phyloP scores from a whole-genome alignment of 2,888 invertebrate genomes.

The Drosophila infuscata region DNA sequence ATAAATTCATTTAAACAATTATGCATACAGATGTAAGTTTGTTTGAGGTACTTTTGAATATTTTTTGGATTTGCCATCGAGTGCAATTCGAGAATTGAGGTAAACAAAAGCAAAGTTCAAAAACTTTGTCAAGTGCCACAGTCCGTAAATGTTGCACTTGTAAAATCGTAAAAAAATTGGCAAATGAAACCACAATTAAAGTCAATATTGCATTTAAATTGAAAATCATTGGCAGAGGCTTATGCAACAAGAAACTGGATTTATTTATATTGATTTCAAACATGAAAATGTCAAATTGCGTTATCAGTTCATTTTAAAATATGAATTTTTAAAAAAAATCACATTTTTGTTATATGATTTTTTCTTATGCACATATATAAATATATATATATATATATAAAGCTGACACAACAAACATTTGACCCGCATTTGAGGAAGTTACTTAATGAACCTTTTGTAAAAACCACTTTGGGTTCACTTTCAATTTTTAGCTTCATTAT shows the following conservation, averaged over 20 bases:
- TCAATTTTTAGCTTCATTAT: neutral
- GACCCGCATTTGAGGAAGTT: neutral
- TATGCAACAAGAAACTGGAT: neutral
- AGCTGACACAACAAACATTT: neutral
- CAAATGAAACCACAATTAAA: slow-evolving; percentile 16
- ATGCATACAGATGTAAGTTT: slow-evolving; percentile 5
- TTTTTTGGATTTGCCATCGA: slow-evolving; percentile 52
- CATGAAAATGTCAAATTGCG: neutral
- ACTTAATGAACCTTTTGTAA: neutral
- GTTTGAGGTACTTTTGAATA: slow-evolving; percentile 13
- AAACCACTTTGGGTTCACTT: neutral
- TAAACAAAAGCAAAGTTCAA: slow-evolving; percentile 38
- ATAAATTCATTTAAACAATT: neutral
- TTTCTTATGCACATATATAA: no score
- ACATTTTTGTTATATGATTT: neutral
- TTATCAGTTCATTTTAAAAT: neutral
- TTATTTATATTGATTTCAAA: neutral
- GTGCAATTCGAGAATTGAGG: slow-evolving; percentile 53
- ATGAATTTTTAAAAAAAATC: neutral
- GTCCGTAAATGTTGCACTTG: slow-evolving; percentile 42
- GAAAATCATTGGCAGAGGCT: neutral
- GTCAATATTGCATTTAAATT: slow-evolving; percentile 25
- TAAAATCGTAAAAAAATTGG: slow-evolving; percentile 7
- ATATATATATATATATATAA: no score
- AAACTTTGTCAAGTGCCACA: slow-evolving; percentile 26